These are phyloP conservation scores for Pectinophora gossypiella DNA, from an alignment of 1,140 invertebrate species.

Conservation along the genomic window DNA sequence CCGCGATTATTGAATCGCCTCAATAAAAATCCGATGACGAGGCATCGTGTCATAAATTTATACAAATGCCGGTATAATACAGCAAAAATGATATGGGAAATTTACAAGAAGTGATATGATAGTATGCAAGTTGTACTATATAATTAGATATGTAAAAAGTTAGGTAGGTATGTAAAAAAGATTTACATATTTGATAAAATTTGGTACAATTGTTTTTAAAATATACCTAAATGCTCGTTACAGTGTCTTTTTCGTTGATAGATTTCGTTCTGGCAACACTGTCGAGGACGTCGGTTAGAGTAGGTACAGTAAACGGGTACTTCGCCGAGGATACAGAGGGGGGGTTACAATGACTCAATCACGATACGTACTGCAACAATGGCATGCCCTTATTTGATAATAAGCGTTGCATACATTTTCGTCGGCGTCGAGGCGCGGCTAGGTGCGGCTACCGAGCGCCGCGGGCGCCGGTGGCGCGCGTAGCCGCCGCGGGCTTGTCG, in stretches of 20 bases:
- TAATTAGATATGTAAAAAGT: slow-evolving; percentile 72
- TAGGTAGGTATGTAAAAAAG: slow-evolving; percentile 62
- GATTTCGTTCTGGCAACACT: slow-evolving; percentile 49
- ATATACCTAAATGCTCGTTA: slow-evolving; percentile 69
- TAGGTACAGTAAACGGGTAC: too few relatives aligned
- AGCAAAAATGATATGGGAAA: slow-evolving; percentile 70
- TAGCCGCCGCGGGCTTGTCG: too few relatives aligned
- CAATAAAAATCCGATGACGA: not conserved
- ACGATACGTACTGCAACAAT: slow-evolving; percentile 73
- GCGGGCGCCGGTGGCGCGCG: too few relatives aligned
- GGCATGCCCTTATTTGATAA: slow-evolving; percentile 70
- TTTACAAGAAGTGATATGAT: slow-evolving; percentile 73
- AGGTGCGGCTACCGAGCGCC: not conserved
- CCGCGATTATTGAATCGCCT: not conserved
- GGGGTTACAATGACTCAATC: slow-evolving; percentile 44
- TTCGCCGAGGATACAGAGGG: not conserved
- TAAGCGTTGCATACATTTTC: slow-evolving; percentile 76
- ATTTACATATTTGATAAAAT: slow-evolving; percentile 46
- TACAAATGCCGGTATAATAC: slow-evolving; percentile 55
- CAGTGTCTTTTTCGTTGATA: slow-evolving; percentile 66
- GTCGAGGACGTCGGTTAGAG: slow-evolving; percentile 9
- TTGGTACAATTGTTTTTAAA: slow-evolving; percentile 56
- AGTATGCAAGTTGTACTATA: slow-evolving; percentile 65
- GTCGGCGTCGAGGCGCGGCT: slow-evolving; percentile 36
- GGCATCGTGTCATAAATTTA: slow-evolving; percentile 16